A percentile compares a stretch with the other conserved stretches of the same genome.
Evolutionary conservation across 2,797 vertebrate genomes (phyloP).

Genomic region (Tiaroga cobitis): DNA sequence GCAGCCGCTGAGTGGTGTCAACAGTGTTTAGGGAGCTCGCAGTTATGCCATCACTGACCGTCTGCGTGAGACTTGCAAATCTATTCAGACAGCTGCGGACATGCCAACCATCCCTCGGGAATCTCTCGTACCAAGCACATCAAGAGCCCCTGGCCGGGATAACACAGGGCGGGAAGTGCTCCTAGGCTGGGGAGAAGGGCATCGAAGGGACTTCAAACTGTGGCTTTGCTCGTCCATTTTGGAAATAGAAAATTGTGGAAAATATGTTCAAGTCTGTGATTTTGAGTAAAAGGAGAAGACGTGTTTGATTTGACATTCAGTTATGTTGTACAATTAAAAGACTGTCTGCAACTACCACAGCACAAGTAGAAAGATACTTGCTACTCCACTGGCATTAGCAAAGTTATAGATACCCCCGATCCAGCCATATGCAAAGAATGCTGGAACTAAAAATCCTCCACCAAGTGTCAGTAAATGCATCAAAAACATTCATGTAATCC

Average conservation of each 20-base stretch:
- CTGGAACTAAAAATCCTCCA: too few species aligned
- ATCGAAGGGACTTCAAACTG: neutral
- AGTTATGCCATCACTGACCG: conserved; percentile 66
- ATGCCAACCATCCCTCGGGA: conserved; percentile 70
- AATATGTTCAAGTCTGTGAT: too few species aligned
- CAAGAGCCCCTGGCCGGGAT: conserved; percentile 4
- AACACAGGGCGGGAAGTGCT: conserved; percentile 7
- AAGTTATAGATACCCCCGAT: too few species aligned
- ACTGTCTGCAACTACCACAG: neutral
- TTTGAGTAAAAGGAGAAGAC: too few species aligned
- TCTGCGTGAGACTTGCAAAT: conserved; percentile 68
- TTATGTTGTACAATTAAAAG: too few species aligned
- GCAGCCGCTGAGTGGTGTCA: conserved; percentile 69
- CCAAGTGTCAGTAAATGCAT: too few species aligned
- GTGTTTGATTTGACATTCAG: too few species aligned
- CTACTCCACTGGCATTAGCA: too few species aligned
- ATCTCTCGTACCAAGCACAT: conserved; percentile 53
- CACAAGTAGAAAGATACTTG: neutral
- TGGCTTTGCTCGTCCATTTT: neutral
- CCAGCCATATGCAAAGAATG: too few species aligned
- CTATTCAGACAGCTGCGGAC: conserved; percentile 72
- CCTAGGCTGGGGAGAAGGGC: conserved; percentile 13
- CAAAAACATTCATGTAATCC: too few species aligned
- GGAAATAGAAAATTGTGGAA: neutral
- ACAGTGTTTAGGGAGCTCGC: conserved; percentile 59